Evolutionary conservation across 2,113 vertebrate genomes (phyloP), one percentile per base, ranked within the genome.

Genomic region (Casuarius casuarius): DNA sequence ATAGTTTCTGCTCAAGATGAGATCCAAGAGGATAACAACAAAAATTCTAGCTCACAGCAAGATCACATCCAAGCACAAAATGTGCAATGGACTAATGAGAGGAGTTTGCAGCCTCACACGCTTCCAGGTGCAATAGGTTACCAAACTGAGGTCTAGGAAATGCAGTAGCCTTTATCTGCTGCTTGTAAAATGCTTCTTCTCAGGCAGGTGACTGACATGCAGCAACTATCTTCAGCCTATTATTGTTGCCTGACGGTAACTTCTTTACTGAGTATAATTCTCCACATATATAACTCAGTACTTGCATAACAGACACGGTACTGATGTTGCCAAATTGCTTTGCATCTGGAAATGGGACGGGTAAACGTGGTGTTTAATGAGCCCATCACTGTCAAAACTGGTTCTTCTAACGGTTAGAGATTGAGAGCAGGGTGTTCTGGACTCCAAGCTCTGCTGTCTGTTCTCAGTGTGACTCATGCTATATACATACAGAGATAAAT

Each of bases 211-310:
- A 9, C 35, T 11, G 18, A 2, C 16, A 3, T 16, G 28, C 56
- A 33, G 54, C 46, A 52, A 14, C 12, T 10, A 35, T 9, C 18
- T 7, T 8, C 33, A 22, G 23, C 29, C 16, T 13, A 19, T 12
- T 17, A 12, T 25, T 20, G 0, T 3, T 18, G 26, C 35, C 65
- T 42, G 2, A 7, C 0, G 1, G 40, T 7, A 5, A n/a, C 73
- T 73, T 20, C 66, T 7, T 49, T 25, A 1, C 49, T 5, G 33
- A 23, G 22, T 8, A 1, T 3, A 7, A 12, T 1, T 33, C 18
- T 29, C 70, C 33, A 15, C 31, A 5, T 17, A 72, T n/a, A 33
- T 21, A 8, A 29, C 8, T 28, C 14, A 5, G 48, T 4, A 7
- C n/a, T 67, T 15, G 20, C 2, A 1, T 5, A 49, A 65, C 26